A percentile compares a stretch with the other conserved stretches of the same genome.
phyloP scores from a whole-genome alignment of 2,888 invertebrate genomes.

The Lampropteryx suffumata region DNA sequence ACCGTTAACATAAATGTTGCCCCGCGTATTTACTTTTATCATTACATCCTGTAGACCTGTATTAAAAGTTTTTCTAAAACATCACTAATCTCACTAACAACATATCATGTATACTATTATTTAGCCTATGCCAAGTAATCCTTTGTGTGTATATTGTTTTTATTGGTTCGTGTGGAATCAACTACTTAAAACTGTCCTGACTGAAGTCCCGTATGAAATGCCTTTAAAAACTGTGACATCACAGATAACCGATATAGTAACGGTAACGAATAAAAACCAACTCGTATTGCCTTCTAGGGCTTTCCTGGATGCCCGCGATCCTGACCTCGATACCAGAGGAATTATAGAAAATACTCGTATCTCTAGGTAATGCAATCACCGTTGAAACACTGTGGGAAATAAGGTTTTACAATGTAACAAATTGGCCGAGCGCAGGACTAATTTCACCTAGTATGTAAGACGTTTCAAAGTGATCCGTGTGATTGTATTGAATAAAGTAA shows the following conservation, averaged over 20 bases:
- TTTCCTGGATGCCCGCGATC: slow-evolving; percentile 30
- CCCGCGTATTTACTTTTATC: too few species aligned
- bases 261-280: slow-evolving; percentile 38
- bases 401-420: not conserved
- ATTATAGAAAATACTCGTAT: slow-evolving; percentile 1
- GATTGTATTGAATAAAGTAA: too few species aligned
- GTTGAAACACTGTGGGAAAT: slow-evolving; percentile 4
- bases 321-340: slow-evolving; percentile 24
- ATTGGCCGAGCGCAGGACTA: too few species aligned
- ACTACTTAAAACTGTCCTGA: not conserved
- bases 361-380: slow-evolving; percentile 12
- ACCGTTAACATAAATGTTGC: too few species aligned
- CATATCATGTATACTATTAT: too few species aligned
- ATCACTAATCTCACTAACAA: too few species aligned
- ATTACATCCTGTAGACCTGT: too few species aligned
- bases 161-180: too few species aligned
- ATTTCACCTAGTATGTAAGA: too few species aligned
- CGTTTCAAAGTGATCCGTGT: too few species aligned
- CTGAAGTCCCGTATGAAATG: slow-evolving; percentile 22
- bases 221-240: slow-evolving; percentile 32
- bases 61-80: not conserved
- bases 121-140: too few species aligned
- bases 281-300: slow-evolving; percentile 35
- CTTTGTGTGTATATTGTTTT: too few species aligned
- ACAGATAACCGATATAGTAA: slow-evolving; percentile 33